Evolutionary conservation across 2,113 vertebrate genomes (phyloP).

Genomic region (Laticauda laticaudata): DNA sequence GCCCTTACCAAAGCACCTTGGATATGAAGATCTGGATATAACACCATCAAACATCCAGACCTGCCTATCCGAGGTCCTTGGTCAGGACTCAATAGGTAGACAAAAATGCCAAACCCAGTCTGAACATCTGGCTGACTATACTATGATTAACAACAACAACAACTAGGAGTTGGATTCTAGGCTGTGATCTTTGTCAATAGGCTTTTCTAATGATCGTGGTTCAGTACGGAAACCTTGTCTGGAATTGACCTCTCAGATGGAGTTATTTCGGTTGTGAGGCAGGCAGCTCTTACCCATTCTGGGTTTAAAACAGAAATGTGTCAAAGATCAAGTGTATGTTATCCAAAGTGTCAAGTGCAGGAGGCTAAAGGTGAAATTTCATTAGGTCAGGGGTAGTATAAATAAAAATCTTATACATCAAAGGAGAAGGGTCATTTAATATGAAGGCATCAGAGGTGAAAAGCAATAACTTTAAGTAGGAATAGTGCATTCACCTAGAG

Average conservation of each 20-base stretch:
- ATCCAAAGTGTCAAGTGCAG: constrained; percentile 69
- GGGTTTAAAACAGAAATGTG: constrained; percentile 68
- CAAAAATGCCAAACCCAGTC: too few relatives aligned
- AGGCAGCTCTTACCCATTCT: constrained; percentile 58
- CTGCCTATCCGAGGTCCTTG: not conserved
- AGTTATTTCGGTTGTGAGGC: constrained; percentile 39
- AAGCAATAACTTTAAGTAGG: constrained; percentile 83
- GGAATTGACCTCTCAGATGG: constrained; percentile 47
- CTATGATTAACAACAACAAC: too few relatives aligned
- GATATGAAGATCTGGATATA: too few relatives aligned
- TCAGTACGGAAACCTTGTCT: constrained; percentile 27
- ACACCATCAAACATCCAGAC: too few relatives aligned
- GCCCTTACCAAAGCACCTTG: too few relatives aligned
- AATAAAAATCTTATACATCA: constrained; percentile 76
- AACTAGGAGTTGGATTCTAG: not conserved
- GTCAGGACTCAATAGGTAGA: not conserved
- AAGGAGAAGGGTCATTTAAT: constrained; percentile 69
- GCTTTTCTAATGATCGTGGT: constrained; percentile 14
- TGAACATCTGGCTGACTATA: too few relatives aligned
- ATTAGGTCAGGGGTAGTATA: constrained; percentile 76
- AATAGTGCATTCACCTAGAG: constrained; percentile 61
- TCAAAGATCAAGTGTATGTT: constrained; percentile 76
- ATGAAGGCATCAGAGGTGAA: constrained; percentile 77
- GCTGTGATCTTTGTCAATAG: not conserved
- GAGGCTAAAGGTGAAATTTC: constrained; percentile 80